Evolutionary conservation across 2,888 invertebrate genomes (phyloP).

Genomic region (Homarus gammarus): DNA sequence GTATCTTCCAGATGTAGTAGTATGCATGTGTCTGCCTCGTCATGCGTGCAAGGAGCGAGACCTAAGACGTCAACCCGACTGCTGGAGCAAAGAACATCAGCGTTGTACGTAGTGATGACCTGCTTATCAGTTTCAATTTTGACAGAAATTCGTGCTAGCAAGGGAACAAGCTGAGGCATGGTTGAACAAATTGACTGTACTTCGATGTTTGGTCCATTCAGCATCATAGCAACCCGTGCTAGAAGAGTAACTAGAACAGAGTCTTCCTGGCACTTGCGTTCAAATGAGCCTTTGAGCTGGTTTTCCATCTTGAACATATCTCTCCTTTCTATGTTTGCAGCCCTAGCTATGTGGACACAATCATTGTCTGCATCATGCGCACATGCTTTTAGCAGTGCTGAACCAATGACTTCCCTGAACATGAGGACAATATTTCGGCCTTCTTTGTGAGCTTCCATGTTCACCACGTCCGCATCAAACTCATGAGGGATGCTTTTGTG

Average conservation of each 20-base stretch:
- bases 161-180: background rate
- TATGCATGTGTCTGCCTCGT: slow-evolving; percentile 63
- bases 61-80: slow-evolving; percentile 15
- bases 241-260: slow-evolving; percentile 20
- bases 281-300: slow-evolving; percentile 25
- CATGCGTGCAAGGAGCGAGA: slow-evolving; percentile 47
- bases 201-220: slow-evolving; percentile 45
- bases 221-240: slow-evolving; percentile 37
- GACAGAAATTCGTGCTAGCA: slow-evolving; percentile 26
- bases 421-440: no score
- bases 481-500: no score
- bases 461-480: no score
- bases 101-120: slow-evolving; percentile 24
- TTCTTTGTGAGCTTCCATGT: no score
- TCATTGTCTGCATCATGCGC: slow-evolving; percentile 45
- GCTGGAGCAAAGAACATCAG: slow-evolving; percentile 14
- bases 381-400: background rate
- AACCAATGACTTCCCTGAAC: background rate
- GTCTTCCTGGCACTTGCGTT: slow-evolving; percentile 4
- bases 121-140: background rate
- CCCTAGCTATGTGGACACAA: slow-evolving; percentile 32
- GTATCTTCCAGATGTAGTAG: slow-evolving; percentile 71
- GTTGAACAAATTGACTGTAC: slow-evolving; percentile 25
- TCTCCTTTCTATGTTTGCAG: slow-evolving; percentile 35
- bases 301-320: slow-evolving; percentile 43